phyloP scores from a whole-genome alignment of 2,113 vertebrate species.

The Natator depressus region DNA sequence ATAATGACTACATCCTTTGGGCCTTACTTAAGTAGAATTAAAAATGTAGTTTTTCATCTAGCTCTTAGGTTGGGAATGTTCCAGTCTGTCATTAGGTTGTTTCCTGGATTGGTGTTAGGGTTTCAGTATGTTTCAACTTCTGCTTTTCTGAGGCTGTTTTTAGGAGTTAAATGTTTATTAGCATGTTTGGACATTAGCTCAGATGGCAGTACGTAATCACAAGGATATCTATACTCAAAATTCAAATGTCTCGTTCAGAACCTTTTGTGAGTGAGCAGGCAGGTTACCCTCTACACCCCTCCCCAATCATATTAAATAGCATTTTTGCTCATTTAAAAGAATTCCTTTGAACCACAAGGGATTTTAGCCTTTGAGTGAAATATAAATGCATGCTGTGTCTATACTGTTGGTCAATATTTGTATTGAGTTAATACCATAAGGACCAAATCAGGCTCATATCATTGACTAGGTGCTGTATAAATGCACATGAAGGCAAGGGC shows the following conservation, averaged over 20 bases:
- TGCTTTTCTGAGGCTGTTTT: background rate
- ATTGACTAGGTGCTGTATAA: background rate
- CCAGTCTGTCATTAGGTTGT: background rate
- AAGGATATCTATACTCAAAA: background rate
- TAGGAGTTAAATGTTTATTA: background rate
- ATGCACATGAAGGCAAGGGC: background rate
- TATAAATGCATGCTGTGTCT: background rate
- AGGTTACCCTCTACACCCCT: background rate
- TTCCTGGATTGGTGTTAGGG: background rate
- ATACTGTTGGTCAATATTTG: background rate
- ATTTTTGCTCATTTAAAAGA: background rate
- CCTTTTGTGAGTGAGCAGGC: background rate
- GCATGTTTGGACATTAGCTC: background rate
- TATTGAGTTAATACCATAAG: background rate
- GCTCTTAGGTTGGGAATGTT: fast-evolving
- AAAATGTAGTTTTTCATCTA: background rate
- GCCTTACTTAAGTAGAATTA: background rate
- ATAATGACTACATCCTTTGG: fast-evolving
- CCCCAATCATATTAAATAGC: background rate
- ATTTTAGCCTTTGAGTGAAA: background rate
- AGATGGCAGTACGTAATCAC: background rate
- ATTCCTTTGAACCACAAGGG: background rate
- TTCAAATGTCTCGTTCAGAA: background rate
- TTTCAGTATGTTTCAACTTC: background rate
- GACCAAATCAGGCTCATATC: background rate